These are phyloP conservation scores for Apotomis betuletana DNA, from an alignment of 2,888 invertebrate species.

Conservation along the genomic window DNA sequence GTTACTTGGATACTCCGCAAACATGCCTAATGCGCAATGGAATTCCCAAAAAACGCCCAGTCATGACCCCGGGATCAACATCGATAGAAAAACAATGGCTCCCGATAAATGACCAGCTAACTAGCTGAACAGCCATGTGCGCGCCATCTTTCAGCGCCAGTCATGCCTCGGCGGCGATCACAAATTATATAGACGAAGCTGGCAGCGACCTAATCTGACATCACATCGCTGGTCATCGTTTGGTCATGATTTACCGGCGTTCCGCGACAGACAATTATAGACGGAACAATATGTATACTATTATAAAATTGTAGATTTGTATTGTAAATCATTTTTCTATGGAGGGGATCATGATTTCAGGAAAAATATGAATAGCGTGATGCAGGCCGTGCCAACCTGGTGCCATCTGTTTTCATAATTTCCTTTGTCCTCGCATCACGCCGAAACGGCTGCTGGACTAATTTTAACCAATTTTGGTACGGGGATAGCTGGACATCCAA, in stretches of 20 bases:
- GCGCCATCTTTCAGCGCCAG: slow-evolving; percentile 74
- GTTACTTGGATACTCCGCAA: neutral
- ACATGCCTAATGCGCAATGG: slow-evolving; percentile 6
- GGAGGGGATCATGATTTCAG: too few species aligned
- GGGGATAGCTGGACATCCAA: too few species aligned
- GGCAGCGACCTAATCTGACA: slow-evolving; percentile 79
- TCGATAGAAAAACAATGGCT: slow-evolving; percentile 64
- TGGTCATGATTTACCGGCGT: slow-evolving; percentile 81
- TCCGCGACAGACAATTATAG: slow-evolving; percentile 44
- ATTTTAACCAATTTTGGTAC: too few species aligned
- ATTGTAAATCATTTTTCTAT: too few species aligned
- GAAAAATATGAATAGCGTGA: too few species aligned
- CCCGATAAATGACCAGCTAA: slow-evolving; percentile 69
- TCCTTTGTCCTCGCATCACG: too few species aligned
- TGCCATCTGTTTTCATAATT: too few species aligned
- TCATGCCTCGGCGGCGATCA: slow-evolving; percentile 73
- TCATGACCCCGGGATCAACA: slow-evolving; percentile 48
- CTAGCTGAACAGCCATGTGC: slow-evolving; percentile 62
- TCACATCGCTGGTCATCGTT: slow-evolving; percentile 78
- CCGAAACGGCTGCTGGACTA: too few species aligned
- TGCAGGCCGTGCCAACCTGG: too few species aligned
- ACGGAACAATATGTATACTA: neutral
- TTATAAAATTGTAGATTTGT: too few species aligned
- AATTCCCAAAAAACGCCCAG: slow-evolving; percentile 23
- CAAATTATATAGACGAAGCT: slow-evolving; percentile 79